These are phyloP conservation scores for Dicyrtoma fusca DNA, from an alignment of 2,888 invertebrate species.

Conservation along the genomic window DNA sequence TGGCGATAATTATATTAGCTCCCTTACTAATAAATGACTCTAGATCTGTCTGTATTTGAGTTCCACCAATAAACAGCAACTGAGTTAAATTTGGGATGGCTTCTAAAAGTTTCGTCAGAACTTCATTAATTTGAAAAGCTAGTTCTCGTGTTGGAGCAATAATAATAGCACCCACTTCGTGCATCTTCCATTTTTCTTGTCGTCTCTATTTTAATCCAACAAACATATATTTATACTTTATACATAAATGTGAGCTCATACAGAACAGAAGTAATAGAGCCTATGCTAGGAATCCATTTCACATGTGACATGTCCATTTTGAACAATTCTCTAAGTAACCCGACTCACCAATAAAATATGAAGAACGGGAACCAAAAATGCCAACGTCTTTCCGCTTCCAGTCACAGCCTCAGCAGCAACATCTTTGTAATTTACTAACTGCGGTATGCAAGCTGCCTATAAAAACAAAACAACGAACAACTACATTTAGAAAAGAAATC, in stretches of 20 bases:
- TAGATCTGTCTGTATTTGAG: slow-evolving; percentile 75
- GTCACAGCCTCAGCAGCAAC: slow-evolving; percentile 98
- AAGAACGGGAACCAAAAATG: slow-evolving; percentile 89
- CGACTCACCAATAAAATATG: slow-evolving; percentile 72
- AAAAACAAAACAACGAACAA: slow-evolving; percentile 32
- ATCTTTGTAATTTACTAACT: slow-evolving; percentile 87
- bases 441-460: slow-evolving; percentile 84
- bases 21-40: slow-evolving; percentile 69
- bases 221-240: too few species aligned
- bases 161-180: slow-evolving; percentile 84
- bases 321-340: background rate
- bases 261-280: too few species aligned
- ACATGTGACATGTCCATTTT: too few species aligned
- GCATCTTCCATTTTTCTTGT: slow-evolving; percentile 69
- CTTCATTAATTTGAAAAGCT: slow-evolving; percentile 83
- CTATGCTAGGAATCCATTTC: too few species aligned
- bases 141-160: slow-evolving; percentile 96
- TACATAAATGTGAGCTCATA: too few species aligned
- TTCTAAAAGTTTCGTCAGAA: slow-evolving; percentile 63
- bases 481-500: background rate
- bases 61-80: slow-evolving; percentile 73
- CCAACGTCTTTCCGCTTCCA: slow-evolving; percentile 96
- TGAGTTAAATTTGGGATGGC: slow-evolving; percentile 59
- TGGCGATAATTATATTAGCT: slow-evolving; percentile 86
- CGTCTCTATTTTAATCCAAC: slow-evolving; percentile 57